These are phyloP conservation scores for Sebastes oblongus DNA, from an alignment of 2,797 vertebrate species.

Conservation along the genomic window DNA sequence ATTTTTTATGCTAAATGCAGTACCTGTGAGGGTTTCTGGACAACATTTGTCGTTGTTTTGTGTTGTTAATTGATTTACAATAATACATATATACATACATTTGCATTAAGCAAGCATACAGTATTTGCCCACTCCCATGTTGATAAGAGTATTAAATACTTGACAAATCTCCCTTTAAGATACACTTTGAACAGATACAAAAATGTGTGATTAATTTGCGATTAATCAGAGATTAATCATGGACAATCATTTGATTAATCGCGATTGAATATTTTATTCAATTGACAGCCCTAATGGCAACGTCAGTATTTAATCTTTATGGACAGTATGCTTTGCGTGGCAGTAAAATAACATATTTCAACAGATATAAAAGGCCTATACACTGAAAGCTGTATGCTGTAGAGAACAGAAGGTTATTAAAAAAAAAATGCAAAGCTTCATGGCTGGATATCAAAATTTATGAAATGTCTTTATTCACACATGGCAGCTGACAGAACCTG, in stretches of 20 bases:
- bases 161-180: too few relatives aligned
- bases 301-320: background rate
- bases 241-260: background rate
- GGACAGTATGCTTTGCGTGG: background rate
- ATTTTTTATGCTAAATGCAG: too few relatives aligned
- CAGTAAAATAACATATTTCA: background rate
- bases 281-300: background rate
- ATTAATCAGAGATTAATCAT: too few relatives aligned
- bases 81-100: too few relatives aligned
- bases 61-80: too few relatives aligned
- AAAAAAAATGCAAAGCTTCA: background rate
- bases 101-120: too few relatives aligned
- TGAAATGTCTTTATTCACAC: conserved; percentile 9
- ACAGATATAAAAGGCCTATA: background rate
- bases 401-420: conserved; percentile 5
- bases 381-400: background rate
- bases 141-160: too few relatives aligned
- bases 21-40: too few relatives aligned
- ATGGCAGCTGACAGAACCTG: conserved; percentile 24
- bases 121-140: too few relatives aligned
- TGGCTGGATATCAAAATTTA: conserved; percentile 1
- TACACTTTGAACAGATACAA: background rate
- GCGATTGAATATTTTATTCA: background rate
- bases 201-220: too few relatives aligned
- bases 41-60: too few relatives aligned